Percentiles rank a stretch among this genome's conserved stretches.
phyloP scores from a whole-genome alignment of 2,113 vertebrate genomes.

The Sapayoa aenigma region DNA sequence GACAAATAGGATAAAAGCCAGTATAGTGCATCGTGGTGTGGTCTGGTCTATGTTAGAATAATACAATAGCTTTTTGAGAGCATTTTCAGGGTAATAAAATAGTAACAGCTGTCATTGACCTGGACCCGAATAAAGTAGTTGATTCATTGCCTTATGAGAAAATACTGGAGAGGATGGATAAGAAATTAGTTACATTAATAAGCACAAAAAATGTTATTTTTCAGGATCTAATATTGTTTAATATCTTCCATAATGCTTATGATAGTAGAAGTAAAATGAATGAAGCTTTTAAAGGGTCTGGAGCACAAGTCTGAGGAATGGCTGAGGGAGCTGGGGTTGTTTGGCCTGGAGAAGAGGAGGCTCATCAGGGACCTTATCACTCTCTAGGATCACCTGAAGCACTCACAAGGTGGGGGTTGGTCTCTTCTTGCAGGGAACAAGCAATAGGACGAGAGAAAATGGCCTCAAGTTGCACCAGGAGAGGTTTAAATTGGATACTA shows the following conservation, averaged over 20 bases:
- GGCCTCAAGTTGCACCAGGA: background rate
- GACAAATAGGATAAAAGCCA: background rate
- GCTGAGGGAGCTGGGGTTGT: background rate
- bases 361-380: rapidly evolving
- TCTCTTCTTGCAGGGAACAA: background rate
- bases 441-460: background rate
- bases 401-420: background rate
- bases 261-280: background rate
- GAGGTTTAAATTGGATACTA: background rate
- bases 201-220: background rate
- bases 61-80: background rate
- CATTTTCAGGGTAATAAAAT: background rate
- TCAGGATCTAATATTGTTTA: background rate
- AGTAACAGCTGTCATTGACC: background rate
- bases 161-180: background rate
- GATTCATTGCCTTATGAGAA: background rate
- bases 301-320: background rate
- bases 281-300: background rate
- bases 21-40: background rate
- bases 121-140: background rate
- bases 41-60: background rate
- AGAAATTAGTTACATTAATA: background rate
- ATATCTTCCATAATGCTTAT: background rate
- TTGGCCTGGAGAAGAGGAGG: background rate
- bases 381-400: background rate